Base-by-base conservation (phyloP, 2,797 vertebrate species). In the Periophthalmus magnuspinnatus region DNA sequence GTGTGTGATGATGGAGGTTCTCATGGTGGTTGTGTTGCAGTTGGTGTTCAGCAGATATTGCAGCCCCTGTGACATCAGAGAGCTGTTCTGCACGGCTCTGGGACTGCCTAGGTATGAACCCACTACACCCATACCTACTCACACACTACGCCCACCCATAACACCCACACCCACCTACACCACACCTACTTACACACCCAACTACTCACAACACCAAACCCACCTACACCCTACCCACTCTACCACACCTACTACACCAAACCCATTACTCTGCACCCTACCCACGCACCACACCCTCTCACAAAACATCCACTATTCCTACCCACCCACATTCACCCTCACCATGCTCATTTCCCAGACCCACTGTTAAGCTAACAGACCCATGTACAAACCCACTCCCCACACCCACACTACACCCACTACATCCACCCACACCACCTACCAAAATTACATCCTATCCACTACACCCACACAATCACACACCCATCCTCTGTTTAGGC, bases 11-110 rank as follows among this genome's bases (percentile, higher is more conserved):
- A 24, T 28, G 55, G 21, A 38, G 41, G 41, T 14, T 16, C 13
- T 45, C 11, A 45, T 28, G 56, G 21, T 17, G 24, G 5, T 45
- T 3, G 75, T 62, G 16, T 47, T 47, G 17, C 74, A 93, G 93
- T 91, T 94, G 80, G 90, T 93, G 67, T 92, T 95, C 89, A 93
- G 90, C 64, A 19, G 70, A 67, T 93, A 92, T 86, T 97, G 96
- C 87, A 97, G 94, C 86, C 94, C 95, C 5, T 95, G 90, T 82
- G 96, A 97, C 82, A 96, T 98, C 70, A 96, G 96, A 90, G 96
- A 97, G 69, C 90, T 98, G 57, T 93, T 96, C 82, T 97, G 95
- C 82, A 94, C 95, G 0, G 95, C 95, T 56, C 91, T 94, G 1
- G 94, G 95, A 41, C 86, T 97, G 17, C 93, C 95, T 3, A 93